These are phyloP conservation scores for Lithophane semibrunnea DNA, from an alignment of 2,888 invertebrate genomes.

Conservation along the genomic window DNA sequence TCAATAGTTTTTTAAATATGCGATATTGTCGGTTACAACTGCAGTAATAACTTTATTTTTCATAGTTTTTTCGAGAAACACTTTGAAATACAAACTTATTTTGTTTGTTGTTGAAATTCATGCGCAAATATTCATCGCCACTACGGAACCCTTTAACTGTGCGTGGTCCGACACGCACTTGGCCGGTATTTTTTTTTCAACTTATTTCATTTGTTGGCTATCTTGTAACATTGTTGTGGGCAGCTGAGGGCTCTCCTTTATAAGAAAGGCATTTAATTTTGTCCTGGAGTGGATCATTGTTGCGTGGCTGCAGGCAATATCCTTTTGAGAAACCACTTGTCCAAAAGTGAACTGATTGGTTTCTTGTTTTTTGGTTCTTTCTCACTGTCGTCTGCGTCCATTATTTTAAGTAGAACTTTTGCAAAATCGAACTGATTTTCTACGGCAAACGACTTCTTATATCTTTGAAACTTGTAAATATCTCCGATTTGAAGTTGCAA, in stretches of 20 bases:
- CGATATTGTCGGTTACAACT: not conserved
- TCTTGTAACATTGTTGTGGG: not conserved
- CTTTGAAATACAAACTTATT: not conserved
- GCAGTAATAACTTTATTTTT: too few species aligned
- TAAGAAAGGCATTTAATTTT: constrained; percentile 35
- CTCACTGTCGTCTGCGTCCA: not conserved
- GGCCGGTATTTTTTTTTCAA: not conserved
- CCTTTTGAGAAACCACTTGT: constrained; percentile 27
- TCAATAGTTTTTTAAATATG: not conserved
- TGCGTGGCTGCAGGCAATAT: constrained; percentile 25
- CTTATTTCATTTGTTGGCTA: constrained; percentile 14
- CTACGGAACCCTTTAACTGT: not conserved
- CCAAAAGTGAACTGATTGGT: constrained; percentile 16
- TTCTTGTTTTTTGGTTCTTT: not conserved
- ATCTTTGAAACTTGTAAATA: not conserved
- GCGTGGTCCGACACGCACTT: not conserved
- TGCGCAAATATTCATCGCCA: not conserved
- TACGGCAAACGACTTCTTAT: too few species aligned
- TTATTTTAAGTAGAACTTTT: not conserved
- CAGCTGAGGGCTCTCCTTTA: not conserved
- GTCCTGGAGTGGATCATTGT: constrained; percentile 21
- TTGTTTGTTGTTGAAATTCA: not conserved
- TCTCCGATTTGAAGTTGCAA: not conserved
- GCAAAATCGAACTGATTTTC: not conserved
- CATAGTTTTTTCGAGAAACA: not conserved